Percentiles rank a stretch among this genome's conserved stretches.
phyloP scores from a whole-genome alignment of 2,113 vertebrate species.

The Physeter macrocephalus region DNA sequence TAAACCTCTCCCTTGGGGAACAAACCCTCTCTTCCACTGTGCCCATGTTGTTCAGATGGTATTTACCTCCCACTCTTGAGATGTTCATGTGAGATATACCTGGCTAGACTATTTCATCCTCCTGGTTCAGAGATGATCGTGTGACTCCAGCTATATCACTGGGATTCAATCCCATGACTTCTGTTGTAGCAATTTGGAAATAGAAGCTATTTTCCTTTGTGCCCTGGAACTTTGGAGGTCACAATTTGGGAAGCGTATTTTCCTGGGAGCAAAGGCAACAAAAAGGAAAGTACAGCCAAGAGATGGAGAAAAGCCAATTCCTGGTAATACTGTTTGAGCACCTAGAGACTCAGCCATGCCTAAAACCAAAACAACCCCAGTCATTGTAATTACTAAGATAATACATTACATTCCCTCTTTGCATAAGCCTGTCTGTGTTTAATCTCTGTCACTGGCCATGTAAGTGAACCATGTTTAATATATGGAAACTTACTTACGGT shows the following conservation, averaged over 20 bases:
- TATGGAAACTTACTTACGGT: background rate
- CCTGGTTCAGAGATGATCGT: background rate
- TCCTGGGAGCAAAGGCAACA: background rate
- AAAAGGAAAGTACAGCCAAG: background rate
- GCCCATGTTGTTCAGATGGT: background rate
- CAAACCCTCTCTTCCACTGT: background rate
- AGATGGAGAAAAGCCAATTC: background rate
- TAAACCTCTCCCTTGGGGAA: background rate
- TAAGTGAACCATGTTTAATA: background rate
- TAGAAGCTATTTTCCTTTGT: background rate
- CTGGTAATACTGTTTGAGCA: background rate
- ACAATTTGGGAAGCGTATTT: background rate
- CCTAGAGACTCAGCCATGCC: background rate
- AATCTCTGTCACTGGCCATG: background rate
- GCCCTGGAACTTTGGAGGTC: background rate
- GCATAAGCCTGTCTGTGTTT: background rate
- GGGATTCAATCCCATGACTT: background rate
- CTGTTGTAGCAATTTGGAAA: background rate
- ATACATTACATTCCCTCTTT: background rate
- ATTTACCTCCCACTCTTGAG: background rate
- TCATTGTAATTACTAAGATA: background rate
- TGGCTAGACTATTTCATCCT: background rate
- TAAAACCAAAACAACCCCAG: background rate
- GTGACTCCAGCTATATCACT: background rate
- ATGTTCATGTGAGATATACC: background rate